Evolutionary conservation across 1,140 invertebrate species (phyloP), one percentile per base, ranked within the genome.

Genomic region (Aricia agestis): DNA sequence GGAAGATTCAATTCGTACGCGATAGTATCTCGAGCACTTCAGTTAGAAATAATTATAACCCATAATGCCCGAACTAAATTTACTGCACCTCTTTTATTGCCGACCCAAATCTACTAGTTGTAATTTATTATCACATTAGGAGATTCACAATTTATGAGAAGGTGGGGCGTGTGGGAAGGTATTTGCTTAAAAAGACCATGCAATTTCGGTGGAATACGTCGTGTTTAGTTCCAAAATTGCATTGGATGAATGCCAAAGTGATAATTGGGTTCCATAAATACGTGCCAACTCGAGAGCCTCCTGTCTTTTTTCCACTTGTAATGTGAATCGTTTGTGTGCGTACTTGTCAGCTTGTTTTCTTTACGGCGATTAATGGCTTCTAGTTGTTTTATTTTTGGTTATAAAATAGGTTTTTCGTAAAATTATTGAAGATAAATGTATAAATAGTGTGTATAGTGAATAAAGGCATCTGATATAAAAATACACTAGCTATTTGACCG

Each of bases 231-330:
- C 74, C 74, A 74, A 81, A 80, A 77, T 78, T 78, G 76, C 77
- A 76, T 78, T 81, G 79, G 79, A 78, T 72, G 59, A 61, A 73
- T 76, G 79, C 79, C 79, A 81, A 76, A 72, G 77, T 79, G 74
- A 81, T 81, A 81, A 81, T 81, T 81, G 77, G 77, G 73, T 77
- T 76, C 77, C 73, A 79, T 81, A 81, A 81, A 79, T 81, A 79
- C 79, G 77, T 76, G 76, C 77, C 79, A 81, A 77, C 67, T 75
- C 66, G 72, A 72, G 68, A 72, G 69, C 45, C 67, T 72, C 67
- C 63, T 69, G 59, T 78, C 59, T 74, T 77, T 77, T 74, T 75
- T 59, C 57, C 18, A 74, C 41, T 59, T 70, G 69, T 69, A 59
- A 52, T 52, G 45, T 67, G 68, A 66, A 66, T 13, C 19, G 61